Evolutionary conservation across 2,113 vertebrate genomes (phyloP), one percentile per base, ranked within the genome.

Genomic region (Ptilonorhynchus violaceus): DNA sequence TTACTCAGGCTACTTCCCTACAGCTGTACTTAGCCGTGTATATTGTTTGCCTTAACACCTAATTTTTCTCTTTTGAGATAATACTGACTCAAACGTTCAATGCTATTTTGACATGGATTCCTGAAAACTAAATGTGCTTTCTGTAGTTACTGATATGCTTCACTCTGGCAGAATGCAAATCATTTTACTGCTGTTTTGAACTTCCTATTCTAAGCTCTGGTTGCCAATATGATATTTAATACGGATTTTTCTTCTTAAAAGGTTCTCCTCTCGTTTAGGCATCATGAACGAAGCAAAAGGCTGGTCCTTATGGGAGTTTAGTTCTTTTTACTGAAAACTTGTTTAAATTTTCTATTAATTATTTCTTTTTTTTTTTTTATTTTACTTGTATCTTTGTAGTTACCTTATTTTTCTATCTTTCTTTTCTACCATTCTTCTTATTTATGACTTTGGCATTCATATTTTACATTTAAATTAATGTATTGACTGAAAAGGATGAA

Each of bases 11-110:
- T 84, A 42, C 83, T 70, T 88, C 63, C 37, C 55, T 88, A 81
- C 64, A 90, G 63, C 9, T 85, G 53, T 70, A 63, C 33, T 75
- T 90, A 39, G 10, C 58, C 74, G 52, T 73, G 60, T 59, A 33
- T 67, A 72, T 18, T 52, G 52, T 69, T 79, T 88, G 35, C 47
- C 44, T 84, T 46, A 97, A 58, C 72, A 93, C 20, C 63, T 96
- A 93, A 78, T 86, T 94, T 90, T 92, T 97, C 91, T 93, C 52
- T 93, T 96, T 82, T 75, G 52, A 88, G 87, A 95, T 96, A 95
- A 93, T 83, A n/a, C 42, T 80, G 70, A 78, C 81, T 86, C 42
- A 78, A 93, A 75, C 76, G 73, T 53, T 83, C 77, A 89, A 2
- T 86, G 64, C 13, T 73, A 30, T 88, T 95, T 88, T 96, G 87